A percentile compares a stretch with the other conserved stretches of the same genome.
These are phyloP conservation scores for Anthrax anthrax DNA, from an alignment of 2,888 invertebrate species.

Conservation along the genomic window DNA sequence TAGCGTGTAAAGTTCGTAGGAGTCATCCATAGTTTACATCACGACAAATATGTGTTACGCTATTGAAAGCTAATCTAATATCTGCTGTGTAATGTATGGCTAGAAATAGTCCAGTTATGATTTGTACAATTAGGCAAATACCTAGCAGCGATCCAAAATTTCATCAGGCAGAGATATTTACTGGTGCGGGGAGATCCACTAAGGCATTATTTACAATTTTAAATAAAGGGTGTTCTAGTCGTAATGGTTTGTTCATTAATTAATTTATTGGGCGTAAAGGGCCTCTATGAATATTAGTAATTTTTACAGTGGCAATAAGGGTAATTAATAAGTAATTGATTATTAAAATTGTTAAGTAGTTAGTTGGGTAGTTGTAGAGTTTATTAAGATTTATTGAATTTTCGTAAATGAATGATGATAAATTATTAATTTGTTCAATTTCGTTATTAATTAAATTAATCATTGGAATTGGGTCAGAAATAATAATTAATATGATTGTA, in stretches of 20 bases:
- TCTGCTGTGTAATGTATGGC: conserved; percentile 49
- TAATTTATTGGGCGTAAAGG: conserved; percentile 38
- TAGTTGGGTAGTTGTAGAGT: conserved; percentile 40
- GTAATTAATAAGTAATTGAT: conserved; percentile 46
- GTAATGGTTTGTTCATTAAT: conserved; percentile 40
- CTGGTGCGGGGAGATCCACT: conserved; percentile 44
- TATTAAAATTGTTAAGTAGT: conserved; percentile 38
- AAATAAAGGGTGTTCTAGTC: conserved; percentile 36
- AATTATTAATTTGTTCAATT: conserved; percentile 23
- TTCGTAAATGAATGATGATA: conserved; percentile 25
- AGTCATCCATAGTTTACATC: conserved; percentile 56
- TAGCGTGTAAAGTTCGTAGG: conserved; percentile 50
- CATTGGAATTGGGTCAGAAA: too few species aligned
- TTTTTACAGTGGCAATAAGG: conserved; percentile 41
- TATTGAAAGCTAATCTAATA: conserved; percentile 48
- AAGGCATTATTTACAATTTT: conserved; percentile 45
- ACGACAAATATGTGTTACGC: conserved; percentile 52
- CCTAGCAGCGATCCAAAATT: conserved; percentile 54
- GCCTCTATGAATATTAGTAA: conserved; percentile 41
- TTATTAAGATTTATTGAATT: conserved; percentile 38
- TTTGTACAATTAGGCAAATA: conserved; percentile 48
- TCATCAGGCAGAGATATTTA: conserved; percentile 49
- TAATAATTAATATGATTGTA: too few species aligned
- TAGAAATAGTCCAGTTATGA: conserved; percentile 52
- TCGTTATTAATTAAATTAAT: conserved; percentile 24